Base-by-base conservation (phyloP, 2,113 vertebrate genomes). In the Cynocephalus volans region DNA sequence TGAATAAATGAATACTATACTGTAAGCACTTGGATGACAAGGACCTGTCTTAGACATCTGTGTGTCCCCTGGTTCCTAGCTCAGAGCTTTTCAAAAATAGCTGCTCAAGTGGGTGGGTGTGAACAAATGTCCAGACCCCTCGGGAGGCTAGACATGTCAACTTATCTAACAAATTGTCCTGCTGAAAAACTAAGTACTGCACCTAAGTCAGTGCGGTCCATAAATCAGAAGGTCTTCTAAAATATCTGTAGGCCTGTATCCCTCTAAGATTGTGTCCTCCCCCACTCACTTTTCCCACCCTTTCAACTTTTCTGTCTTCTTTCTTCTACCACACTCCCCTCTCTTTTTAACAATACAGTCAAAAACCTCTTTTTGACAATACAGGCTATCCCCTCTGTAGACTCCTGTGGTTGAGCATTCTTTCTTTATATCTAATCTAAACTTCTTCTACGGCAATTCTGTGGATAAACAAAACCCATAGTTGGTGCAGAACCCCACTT, bases 401-500 rank as follows among this genome's bases (percentile, higher is more conserved):
- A 80, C 36, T 72, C 48, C 28, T 72, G 36, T 26, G 48, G 41
- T 67, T 58, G 48, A 79, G 28, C 85, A 70, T 54, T 52, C 48
- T 56, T 84, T 69, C 60, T 70, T 88, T 83, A 36, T 88, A 52
- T 62, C n/a, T 18, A 75, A 48, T 90, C 60, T 64, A 28, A 77
- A 77, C 88, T 48, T 96, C 69, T 88, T 76, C 58, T 52, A n/a
- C 52, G 88, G 54, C 84, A 75, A 72, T 62, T 82, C 85, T 54
- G 13, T 41, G 45, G 62, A 88, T 95, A 60, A 95, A 92, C 84
- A 77, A 90, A 92, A 72, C 54, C 54, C 79, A 50, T 72, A 65
- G 89, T 64, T 93, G n/a, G 45, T 72, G 15, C 54, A 84, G 88
- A 92, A 72, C 72, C 36, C 50, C 50, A 72, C 67, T 72, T 77